Evolutionary conservation across 1,140 invertebrate species (phyloP), one percentile per base, ranked within the genome.

Genomic region (Babylonia areolata): DNA sequence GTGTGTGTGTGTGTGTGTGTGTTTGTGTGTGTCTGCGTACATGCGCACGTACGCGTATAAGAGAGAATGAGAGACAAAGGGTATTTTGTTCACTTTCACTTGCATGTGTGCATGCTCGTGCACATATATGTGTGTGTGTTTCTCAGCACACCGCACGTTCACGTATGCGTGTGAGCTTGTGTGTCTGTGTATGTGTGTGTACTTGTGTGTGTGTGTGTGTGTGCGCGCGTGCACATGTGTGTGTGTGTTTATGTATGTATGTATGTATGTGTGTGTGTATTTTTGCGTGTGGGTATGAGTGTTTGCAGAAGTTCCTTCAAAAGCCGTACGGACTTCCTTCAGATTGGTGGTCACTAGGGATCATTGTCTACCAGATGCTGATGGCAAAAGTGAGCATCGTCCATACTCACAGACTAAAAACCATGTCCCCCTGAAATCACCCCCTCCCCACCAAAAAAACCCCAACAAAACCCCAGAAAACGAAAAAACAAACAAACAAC

Each of bases 251-350:
- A 31, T 73, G 71, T 73, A 31, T 73, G 71, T 73, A 31, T 73
- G 71, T 73, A 31, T 73, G 71, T 73, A 31, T 73, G 71, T 73
- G 71, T 73, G 33, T 73, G 71, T 73, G 71, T 73, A 31, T 73
- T n/a, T 73, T n/a, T 73, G 71, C 35, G 71, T 73, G 71, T 73
- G 71, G 33, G 71, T 73, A 31, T 73, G 75, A 17, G 75, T 40
- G 35, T 77, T 37, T 23, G 39, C 75, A 77, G 75, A 77, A 77
- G 28, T 40, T 77, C 20, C 20, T 3, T 28, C 37, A 40, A 0
- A 3, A 40, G 23, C 37, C 75, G 2, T 77, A 77, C 37, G 39
- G 35, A 2, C 75, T 17, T 11, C 75, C 75, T 3, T 35, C 75
- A 17, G 75, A 77, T 37, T 77, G 75, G 75, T 77, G 75, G 75